A percentile compares a stretch with the other conserved stretches of the same genome.
Conservation (phyloP, 2,888 invertebrate genomes). For the Ormyrus rosae region DNA sequence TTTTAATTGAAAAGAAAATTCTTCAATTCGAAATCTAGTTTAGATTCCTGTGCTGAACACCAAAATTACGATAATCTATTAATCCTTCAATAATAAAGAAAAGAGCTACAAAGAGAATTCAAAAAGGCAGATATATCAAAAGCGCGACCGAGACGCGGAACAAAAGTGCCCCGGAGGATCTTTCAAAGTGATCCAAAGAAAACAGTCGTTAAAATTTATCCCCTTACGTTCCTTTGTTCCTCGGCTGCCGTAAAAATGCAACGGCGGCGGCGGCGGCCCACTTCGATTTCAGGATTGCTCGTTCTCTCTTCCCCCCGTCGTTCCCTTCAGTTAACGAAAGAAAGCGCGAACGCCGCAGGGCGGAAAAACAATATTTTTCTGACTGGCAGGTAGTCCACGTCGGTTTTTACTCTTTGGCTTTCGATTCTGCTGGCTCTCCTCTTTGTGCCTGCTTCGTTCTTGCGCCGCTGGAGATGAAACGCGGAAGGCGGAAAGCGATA, state of each 20-base stretch:
- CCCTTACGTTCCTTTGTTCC: slow-evolving; percentile 54
- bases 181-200: slow-evolving; percentile 59
- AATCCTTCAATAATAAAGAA: background rate
- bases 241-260: slow-evolving; percentile 16
- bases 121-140: background rate
- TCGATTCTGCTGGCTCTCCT: background rate
- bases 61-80: background rate
- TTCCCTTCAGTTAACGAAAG: slow-evolving; percentile 49
- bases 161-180: slow-evolving; percentile 19
- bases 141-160: background rate
- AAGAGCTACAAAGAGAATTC: background rate
- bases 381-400: slow-evolving; percentile 36
- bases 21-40: background rate
- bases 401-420: slow-evolving; percentile 8
- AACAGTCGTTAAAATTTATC: slow-evolving; percentile 58
- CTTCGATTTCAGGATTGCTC: slow-evolving; percentile 25
- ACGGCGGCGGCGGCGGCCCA: slow-evolving; percentile 3
- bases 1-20: background rate
- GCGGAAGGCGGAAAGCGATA: no score
- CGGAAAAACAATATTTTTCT: slow-evolving; percentile 58
- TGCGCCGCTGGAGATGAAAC: no score
- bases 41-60: background rate
- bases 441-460: background rate
- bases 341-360: slow-evolving; percentile 53
- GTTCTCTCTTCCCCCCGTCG: slow-evolving; percentile 28